Evolutionary conservation across 2,888 invertebrate species (phyloP).

Genomic region (Agonopterix heracliana): DNA sequence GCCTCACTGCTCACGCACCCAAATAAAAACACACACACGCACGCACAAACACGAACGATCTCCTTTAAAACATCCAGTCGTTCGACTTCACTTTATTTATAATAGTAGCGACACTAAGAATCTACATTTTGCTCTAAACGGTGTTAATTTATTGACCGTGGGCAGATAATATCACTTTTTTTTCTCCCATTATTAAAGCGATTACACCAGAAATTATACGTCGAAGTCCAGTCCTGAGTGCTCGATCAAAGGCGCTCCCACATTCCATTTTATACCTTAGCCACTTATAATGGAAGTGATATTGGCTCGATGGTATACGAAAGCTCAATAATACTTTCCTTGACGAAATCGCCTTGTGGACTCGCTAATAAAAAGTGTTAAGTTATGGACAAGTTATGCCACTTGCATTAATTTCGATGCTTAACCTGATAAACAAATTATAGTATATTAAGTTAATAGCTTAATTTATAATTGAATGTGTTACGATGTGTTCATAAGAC

Average conservation of each 20-base stretch:
- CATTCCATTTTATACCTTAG: slow-evolving; percentile 31
- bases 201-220: slow-evolving; percentile 76
- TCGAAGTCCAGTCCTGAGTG: slow-evolving; percentile 58
- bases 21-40: slow-evolving; percentile 70
- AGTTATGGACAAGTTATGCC: slow-evolving; percentile 74
- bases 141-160: slow-evolving; percentile 77
- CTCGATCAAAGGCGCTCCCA: slow-evolving; percentile 29
- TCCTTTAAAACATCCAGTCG: slow-evolving; percentile 49
- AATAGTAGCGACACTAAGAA: slow-evolving; percentile 74
- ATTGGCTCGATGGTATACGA: slow-evolving; percentile 24
- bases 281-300: slow-evolving; percentile 20
- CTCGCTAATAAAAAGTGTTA: slow-evolving; percentile 73
- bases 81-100: slow-evolving; percentile 64
- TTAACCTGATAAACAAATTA: slow-evolving; percentile 76
- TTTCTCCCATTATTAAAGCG: slow-evolving; percentile 74
- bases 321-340: slow-evolving; percentile 55
- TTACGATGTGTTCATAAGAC: slow-evolving; percentile 64
- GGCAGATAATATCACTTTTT: slow-evolving; percentile 75
- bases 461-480: slow-evolving; percentile 74
- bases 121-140: slow-evolving; percentile 76
- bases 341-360: slow-evolving; percentile 70
- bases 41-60: slow-evolving; percentile 45
- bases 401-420: slow-evolving; percentile 76
- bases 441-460: slow-evolving; percentile 74
- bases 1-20: slow-evolving; percentile 73